Evolutionary conservation across 2,113 vertebrate species (phyloP).

Genomic region (Thryonomys swinderianus): DNA sequence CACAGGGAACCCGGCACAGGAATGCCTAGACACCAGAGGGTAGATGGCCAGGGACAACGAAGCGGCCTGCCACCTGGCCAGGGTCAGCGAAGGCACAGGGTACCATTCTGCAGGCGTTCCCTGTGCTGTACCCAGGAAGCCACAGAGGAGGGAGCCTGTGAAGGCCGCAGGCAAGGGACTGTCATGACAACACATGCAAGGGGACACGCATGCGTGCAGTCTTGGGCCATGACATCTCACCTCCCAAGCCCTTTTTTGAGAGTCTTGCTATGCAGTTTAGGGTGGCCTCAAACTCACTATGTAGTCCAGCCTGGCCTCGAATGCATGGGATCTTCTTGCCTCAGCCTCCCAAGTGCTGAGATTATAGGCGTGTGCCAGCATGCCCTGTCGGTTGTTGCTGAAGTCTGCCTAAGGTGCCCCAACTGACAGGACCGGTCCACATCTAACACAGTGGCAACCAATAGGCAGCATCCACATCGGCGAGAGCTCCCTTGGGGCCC

Average conservation of each 20-base stretch:
- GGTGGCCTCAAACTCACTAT: background rate
- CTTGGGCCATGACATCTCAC: too few relatives aligned
- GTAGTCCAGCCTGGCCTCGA: background rate
- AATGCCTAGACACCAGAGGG: background rate
- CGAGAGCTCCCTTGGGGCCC: background rate
- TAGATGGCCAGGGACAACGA: background rate
- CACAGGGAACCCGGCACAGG: background rate
- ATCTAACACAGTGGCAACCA: background rate
- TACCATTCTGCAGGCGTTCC: background rate
- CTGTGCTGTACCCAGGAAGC: background rate
- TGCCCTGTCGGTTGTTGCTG: background rate
- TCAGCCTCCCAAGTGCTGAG: background rate
- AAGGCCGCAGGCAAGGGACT: background rate
- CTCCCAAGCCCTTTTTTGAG: background rate
- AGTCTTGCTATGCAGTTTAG: background rate
- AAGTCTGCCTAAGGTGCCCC: background rate
- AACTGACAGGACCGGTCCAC: background rate
- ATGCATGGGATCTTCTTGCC: background rate
- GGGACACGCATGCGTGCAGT: background rate
- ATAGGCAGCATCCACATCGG: accelerated
- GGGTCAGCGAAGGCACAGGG: background rate
- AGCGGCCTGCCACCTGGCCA: background rate
- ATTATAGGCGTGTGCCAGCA: background rate
- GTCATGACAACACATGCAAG: background rate
- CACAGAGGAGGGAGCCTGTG: background rate